These are phyloP conservation scores for Gila robusta DNA, from an alignment of 2,797 vertebrate species.

Conservation along the genomic window DNA sequence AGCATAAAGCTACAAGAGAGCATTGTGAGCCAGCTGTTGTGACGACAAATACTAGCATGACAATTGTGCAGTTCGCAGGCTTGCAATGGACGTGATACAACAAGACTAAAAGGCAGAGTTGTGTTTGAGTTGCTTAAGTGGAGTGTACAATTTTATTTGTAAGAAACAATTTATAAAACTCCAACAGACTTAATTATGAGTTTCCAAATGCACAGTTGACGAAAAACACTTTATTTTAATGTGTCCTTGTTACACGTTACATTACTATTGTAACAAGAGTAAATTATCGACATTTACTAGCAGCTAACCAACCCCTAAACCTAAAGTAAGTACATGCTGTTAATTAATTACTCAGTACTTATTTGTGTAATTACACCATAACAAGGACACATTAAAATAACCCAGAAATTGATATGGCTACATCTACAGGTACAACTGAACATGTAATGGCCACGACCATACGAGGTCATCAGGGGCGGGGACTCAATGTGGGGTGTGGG, in stretches of 20 bases:
- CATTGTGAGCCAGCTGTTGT: constrained; percentile 96
- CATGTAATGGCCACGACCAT: not conserved
- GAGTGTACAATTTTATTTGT: constrained; percentile 55
- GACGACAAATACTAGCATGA: constrained; percentile 95
- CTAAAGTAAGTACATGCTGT: not conserved
- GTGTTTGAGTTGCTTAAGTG: constrained; percentile 64
- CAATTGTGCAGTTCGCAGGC: constrained; percentile 91
- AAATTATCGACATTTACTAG: not conserved
- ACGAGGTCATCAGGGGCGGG: not conserved
- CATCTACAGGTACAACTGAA: not conserved
- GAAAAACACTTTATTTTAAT: not conserved
- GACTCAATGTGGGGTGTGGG: constrained; percentile 60
- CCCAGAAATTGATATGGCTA: too few relatives aligned
- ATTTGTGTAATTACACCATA: not conserved
- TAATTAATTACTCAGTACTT: not conserved
- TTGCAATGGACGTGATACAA: constrained; percentile 83
- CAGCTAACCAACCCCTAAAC: not conserved
- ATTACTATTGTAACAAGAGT: not conserved
- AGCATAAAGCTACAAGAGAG: constrained; percentile 96
- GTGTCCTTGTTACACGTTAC: not conserved
- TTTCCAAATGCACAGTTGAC: not conserved
- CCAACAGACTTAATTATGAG: not conserved
- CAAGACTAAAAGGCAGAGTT: constrained; percentile 73
- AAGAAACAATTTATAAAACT: not conserved
- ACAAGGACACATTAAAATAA: not conserved